Evolutionary conservation across 2,113 vertebrate species (phyloP).

Genomic region (Prunella himalayana): DNA sequence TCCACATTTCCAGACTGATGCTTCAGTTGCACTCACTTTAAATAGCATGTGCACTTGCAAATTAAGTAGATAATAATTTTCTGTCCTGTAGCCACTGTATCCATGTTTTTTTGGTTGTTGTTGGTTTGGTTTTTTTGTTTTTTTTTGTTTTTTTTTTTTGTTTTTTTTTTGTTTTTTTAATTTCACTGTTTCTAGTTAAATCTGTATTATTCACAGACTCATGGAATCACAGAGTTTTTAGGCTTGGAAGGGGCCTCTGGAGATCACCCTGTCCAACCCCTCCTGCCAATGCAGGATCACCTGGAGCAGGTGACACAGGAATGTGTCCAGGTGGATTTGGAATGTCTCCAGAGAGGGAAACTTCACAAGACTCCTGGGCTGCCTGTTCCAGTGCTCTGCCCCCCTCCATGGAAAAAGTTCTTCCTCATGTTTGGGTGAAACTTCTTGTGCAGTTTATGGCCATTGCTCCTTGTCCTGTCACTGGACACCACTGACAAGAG

Average conservation of each 20-base stretch:
- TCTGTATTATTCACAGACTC: not conserved
- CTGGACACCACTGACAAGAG: not conserved
- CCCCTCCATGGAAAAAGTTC: not conserved
- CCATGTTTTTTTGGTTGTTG: not conserved
- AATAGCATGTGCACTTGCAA: not conserved
- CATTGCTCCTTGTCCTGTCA: not conserved
- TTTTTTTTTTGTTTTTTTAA: no score
- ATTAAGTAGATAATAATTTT: not conserved
- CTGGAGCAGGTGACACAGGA: not conserved
- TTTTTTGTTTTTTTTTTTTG: no score
- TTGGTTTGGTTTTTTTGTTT: no score
- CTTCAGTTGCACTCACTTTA: not conserved
- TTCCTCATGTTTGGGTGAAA: not conserved
- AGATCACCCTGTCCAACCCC: not conserved
- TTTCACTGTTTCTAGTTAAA: not conserved
- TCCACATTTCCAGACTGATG: not conserved
- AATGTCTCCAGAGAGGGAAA: not conserved
- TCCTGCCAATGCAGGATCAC: not conserved
- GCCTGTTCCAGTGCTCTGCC: not conserved
- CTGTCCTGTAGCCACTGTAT: not conserved
- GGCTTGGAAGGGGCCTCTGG: not conserved
- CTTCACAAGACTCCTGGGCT: not conserved
- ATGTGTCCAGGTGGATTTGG: fast-evolving
- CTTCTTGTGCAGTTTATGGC: not conserved
- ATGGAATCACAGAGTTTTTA: not conserved